Evolutionary conservation across 2,797 vertebrate genomes (phyloP), one percentile per base, ranked within the genome.

Genomic region (Pipistrellus pipistrellus): DNA sequence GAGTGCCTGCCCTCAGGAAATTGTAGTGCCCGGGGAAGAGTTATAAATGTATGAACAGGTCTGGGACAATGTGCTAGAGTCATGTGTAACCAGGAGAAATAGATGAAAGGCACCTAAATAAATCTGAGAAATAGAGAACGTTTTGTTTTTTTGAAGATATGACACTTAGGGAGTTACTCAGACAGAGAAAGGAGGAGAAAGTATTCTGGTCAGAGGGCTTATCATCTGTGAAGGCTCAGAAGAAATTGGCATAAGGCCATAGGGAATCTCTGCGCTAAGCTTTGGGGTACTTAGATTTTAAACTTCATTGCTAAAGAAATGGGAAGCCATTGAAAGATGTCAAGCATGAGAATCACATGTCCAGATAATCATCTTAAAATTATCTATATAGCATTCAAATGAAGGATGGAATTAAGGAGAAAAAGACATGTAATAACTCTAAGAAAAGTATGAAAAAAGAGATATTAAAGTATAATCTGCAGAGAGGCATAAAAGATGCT

Each of bases 341-440:
- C 23, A 55, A 78, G 30, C 13, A 86, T 86, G 15, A 66, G 11
- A 62, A 38, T 76, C 51, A 68, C 25, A 13, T 53, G 27, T 35
- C 71, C 66, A 30, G 23, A 83, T 88, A 91, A 41, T 8, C 20
- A 8, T 88, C 91, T 62, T n/a, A 55, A 85, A 76, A 57, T 85
- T 64, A 44, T 53, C 64, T 13, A 48, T 3, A 5, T 85, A 48
- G 25, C 13, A 72, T 83, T 48, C 32, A 68, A 85, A n/a, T 76
- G 4, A 66, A 91, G 35, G 76, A 44, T 66, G 32, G 15, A 48
- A 30, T 44, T 76, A 69, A 93, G 46, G 55, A 87, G 11, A 46
- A 88, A 72, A 88, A 69, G 35, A 27, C 4, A 55, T 44, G 14
- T 75, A 30, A 71, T 85, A 64, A 77, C 71, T 83, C 48, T 51